Conservation (phyloP, 2,888 invertebrate genomes). For the Lepidocyrtoides sp. region DNA sequence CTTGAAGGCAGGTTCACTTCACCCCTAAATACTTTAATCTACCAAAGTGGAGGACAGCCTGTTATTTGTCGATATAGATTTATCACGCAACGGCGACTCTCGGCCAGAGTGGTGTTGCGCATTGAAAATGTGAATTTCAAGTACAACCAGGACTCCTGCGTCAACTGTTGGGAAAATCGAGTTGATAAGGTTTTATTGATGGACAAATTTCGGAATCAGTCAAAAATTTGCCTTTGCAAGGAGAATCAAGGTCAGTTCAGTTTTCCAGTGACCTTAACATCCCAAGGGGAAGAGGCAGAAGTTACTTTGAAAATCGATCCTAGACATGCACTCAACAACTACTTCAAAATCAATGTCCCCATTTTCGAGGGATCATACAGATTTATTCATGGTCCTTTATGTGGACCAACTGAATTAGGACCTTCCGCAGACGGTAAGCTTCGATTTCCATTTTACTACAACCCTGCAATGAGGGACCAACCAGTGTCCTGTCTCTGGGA, state of each 20-base stretch:
- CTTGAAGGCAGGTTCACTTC: slow-evolving; percentile 92
- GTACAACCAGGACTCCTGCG: slow-evolving; percentile 93
- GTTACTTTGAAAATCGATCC: slow-evolving; percentile 94
- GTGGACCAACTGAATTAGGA: slow-evolving; percentile 93
- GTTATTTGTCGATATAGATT: slow-evolving; percentile 90
- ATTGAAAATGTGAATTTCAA: slow-evolving; percentile 94
- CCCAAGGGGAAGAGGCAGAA: slow-evolving; percentile 93
- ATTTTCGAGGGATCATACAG: slow-evolving; percentile 95
- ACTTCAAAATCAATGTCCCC: slow-evolving; percentile 94
- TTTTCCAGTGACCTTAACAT: slow-evolving; percentile 89
- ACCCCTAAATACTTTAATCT: slow-evolving; percentile 95
- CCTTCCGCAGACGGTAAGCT: slow-evolving; percentile 94
- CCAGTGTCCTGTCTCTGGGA: slow-evolving; percentile 85
- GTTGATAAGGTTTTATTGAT: slow-evolving; percentile 91
- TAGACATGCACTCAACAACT: slow-evolving; percentile 94
- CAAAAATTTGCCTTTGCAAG: slow-evolving; percentile 91
- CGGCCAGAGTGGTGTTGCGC: slow-evolving; percentile 93
- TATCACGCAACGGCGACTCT: slow-evolving; percentile 93
- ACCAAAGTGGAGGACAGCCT: slow-evolving; percentile 89
- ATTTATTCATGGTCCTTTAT: slow-evolving; percentile 94
- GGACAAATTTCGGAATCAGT: slow-evolving; percentile 81
- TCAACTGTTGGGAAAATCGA: slow-evolving; percentile 95
- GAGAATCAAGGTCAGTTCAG: slow-evolving; percentile 87
- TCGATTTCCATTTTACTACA: slow-evolving; percentile 90
- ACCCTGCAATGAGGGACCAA: slow-evolving; percentile 83